Percentiles rank a stretch among this genome's conserved stretches.
These are phyloP conservation scores for Hiodon tergisus DNA, from an alignment of 2,113 vertebrate genomes.

Conservation along the genomic window DNA sequence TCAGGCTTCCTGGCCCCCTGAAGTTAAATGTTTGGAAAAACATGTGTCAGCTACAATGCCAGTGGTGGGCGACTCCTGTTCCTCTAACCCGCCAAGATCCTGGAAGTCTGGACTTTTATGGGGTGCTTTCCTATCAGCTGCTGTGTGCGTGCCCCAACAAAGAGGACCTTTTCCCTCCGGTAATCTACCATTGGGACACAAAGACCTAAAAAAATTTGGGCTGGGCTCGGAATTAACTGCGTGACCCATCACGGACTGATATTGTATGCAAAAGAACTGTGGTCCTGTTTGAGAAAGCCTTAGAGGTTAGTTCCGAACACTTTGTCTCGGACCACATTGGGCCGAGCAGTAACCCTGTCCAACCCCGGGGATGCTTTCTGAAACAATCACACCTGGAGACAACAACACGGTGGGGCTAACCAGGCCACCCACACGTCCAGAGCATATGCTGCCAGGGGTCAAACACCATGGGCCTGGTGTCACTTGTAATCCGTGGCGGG, in stretches of 20 bases:
- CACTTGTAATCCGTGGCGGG: not conserved
- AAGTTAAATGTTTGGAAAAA: slow-evolving; percentile 39
- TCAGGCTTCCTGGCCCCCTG: slow-evolving; percentile 28
- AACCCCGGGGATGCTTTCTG: not conserved
- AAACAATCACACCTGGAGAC: slow-evolving; percentile 6
- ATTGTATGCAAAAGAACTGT: not conserved
- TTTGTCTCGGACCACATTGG: no score
- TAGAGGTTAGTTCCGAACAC: no score
- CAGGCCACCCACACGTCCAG: no score
- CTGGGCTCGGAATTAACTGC: no score
- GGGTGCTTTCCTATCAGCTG: not conserved
- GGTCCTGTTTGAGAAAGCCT: no score
- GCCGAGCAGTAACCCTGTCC: no score
- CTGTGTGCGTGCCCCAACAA: not conserved
- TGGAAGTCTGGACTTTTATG: not conserved
- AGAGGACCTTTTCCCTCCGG: slow-evolving; percentile 2
- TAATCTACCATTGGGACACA: not conserved
- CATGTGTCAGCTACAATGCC: slow-evolving; percentile 41
- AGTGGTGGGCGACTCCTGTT: not conserved
- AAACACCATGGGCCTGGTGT: not conserved
- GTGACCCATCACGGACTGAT: not conserved
- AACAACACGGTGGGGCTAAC: no score
- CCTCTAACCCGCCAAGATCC: no score
- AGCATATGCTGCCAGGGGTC: not conserved
- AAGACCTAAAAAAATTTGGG: no score